phyloP scores from a whole-genome alignment of 2,888 invertebrate genomes.

The Argyresthia goedartella region DNA sequence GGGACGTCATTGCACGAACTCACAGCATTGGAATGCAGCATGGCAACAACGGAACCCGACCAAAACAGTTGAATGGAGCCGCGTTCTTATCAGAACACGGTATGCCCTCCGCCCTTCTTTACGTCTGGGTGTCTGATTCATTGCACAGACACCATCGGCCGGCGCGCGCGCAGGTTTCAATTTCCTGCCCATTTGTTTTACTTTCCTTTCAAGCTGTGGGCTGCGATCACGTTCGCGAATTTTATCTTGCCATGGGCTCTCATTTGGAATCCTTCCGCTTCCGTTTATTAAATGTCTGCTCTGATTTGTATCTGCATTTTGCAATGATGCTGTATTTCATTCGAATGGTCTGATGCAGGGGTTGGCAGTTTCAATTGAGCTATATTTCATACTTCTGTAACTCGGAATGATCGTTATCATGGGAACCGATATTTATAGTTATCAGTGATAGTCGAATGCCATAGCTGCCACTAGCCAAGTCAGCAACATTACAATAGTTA shows the following conservation, averaged over 20 bases:
- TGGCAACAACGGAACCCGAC: too few species aligned
- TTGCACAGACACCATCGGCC: conserved; percentile 13
- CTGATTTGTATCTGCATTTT: not conserved
- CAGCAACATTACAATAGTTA: too few species aligned
- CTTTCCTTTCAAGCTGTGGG: conserved; percentile 14
- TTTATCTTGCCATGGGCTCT: conserved; percentile 14
- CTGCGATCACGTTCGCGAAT: conserved; percentile 18
- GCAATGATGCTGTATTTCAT: too few species aligned
- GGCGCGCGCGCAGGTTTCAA: conserved; percentile 15
- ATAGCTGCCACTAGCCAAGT: too few species aligned
- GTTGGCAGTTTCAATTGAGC: too few species aligned
- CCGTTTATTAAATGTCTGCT: not conserved
- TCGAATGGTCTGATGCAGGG: too few species aligned
- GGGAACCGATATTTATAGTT: too few species aligned
- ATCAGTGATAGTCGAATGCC: too few species aligned
- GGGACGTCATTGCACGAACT: too few species aligned
- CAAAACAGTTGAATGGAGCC: conserved; percentile 1
- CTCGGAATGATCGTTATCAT: too few species aligned
- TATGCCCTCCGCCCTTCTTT: conserved; percentile 9
- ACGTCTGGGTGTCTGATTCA: conserved; percentile 12
- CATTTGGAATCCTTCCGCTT: conserved; percentile 9
- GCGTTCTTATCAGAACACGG: conserved; percentile 3
- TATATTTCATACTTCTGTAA: too few species aligned
- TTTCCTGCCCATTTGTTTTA: conserved; percentile 19
- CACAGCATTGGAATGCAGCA: too few species aligned